phyloP scores from a whole-genome alignment of 1,140 invertebrate species.

The Trachymyrmex septentrionalis region DNA sequence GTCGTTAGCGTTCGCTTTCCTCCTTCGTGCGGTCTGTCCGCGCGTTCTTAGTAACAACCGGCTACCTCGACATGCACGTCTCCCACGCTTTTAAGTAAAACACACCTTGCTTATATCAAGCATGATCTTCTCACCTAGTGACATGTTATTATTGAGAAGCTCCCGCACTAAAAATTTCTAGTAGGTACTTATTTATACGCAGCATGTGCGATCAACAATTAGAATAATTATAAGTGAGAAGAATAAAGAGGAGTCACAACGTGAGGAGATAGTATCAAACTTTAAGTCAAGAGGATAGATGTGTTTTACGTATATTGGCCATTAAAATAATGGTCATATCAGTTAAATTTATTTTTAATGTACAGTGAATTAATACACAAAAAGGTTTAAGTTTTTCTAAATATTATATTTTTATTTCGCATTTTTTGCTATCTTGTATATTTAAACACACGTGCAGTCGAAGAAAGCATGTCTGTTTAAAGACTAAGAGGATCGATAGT shows the following conservation, averaged over 20 bases:
- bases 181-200: not conserved
- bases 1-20: slow-evolving; percentile 75
- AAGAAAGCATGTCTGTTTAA: not conserved
- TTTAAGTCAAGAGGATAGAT: not conserved
- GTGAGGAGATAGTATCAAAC: slow-evolving; percentile 11
- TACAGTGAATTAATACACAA: not conserved
- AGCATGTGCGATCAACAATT: not conserved
- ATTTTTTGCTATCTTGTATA: not conserved
- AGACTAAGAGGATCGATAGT: slow-evolving; percentile 35
- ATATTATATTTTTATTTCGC: slow-evolving; percentile 13
- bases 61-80: slow-evolving; percentile 40
- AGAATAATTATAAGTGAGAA: slow-evolving; percentile 8
- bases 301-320: not conserved
- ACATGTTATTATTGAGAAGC: slow-evolving; percentile 41
- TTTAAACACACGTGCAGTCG: not conserved
- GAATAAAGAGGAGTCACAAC: not conserved
- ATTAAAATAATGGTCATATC: not conserved
- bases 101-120: slow-evolving; percentile 47
- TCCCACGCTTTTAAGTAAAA: slow-evolving; percentile 22
- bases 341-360: slow-evolving; percentile 16
- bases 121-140: slow-evolving; percentile 55
- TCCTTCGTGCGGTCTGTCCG: slow-evolving; percentile 66
- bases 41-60: slow-evolving; percentile 56
- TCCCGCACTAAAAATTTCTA: slow-evolving; percentile 1
- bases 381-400: not conserved